phyloP scores from a whole-genome alignment of 1,140 invertebrate genomes.

The Thaumatotibia leucotreta region DNA sequence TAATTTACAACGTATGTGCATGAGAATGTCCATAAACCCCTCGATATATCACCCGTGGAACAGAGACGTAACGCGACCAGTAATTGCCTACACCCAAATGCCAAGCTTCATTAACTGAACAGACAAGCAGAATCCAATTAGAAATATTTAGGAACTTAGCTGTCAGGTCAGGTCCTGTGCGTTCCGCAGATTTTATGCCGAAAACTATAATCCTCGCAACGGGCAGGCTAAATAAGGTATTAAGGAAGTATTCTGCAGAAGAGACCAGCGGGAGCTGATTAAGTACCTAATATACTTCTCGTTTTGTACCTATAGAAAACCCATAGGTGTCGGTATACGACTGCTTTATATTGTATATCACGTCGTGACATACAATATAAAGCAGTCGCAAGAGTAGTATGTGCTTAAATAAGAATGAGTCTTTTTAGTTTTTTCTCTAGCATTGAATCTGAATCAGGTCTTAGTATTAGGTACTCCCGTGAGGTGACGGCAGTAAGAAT shows the following conservation, averaged over 20 bases:
- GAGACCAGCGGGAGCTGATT: neutral
- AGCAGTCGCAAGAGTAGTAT: too few species aligned
- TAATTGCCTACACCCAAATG: neutral
- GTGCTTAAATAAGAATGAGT: too few species aligned
- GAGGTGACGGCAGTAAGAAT: too few species aligned
- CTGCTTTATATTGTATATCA: too few species aligned
- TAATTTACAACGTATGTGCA: neutral
- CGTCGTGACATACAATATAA: too few species aligned
- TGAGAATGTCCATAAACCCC: neutral
- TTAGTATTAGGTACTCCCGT: too few species aligned
- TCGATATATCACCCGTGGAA: neutral
- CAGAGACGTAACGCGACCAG: neutral
- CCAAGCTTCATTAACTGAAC: constrained; percentile 1
- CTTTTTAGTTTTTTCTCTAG: too few species aligned
- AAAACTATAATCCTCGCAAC: constrained; percentile 11
- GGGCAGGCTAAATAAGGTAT: constrained; percentile 11
- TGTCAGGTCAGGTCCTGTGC: constrained; percentile 9
- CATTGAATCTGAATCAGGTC: too few species aligned
- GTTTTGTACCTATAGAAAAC: too few species aligned
- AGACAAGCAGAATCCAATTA: constrained; percentile 5
- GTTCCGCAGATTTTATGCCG: constrained; percentile 9
- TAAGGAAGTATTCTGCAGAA: neutral
- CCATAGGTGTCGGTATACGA: too few species aligned
- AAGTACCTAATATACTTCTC: too few species aligned
- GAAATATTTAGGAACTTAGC: constrained; percentile 6